Evolutionary conservation across 2,888 invertebrate genomes (phyloP).

Genomic region (Mactromeris polynyma): DNA sequence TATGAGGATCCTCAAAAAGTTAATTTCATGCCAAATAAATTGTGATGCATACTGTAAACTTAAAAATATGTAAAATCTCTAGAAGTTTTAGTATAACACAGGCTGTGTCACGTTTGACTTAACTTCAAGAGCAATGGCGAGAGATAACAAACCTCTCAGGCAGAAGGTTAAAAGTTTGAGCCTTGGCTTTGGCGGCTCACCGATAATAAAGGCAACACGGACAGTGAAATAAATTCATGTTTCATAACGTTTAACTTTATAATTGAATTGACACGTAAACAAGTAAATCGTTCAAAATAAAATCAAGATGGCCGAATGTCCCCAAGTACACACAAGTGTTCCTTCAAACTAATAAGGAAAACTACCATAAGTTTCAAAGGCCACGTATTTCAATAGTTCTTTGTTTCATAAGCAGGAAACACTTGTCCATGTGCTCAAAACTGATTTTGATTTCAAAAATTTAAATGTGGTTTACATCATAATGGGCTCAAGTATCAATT

Average conservation of each 20-base stretch:
- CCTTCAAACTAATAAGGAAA: not conserved
- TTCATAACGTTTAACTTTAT: not conserved
- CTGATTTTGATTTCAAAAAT: slow-evolving; percentile 54
- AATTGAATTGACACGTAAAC: not conserved
- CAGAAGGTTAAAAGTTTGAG: too few species aligned
- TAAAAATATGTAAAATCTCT: too few species aligned
- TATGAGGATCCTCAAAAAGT: not conserved
- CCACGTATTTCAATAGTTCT: slow-evolving; percentile 41
- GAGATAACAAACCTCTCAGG: too few species aligned
- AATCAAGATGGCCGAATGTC: not conserved
- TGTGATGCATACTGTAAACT: too few species aligned
- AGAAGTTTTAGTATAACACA: too few species aligned
- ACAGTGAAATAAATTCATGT: not conserved
- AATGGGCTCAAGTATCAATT: slow-evolving; percentile 55
- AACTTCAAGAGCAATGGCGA: too few species aligned
- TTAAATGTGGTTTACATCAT: slow-evolving; percentile 48
- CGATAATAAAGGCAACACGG: too few species aligned
- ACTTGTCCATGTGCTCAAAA: slow-evolving; percentile 44
- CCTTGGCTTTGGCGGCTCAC: too few species aligned
- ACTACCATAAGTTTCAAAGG: slow-evolving; percentile 12
- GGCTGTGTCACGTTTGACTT: too few species aligned
- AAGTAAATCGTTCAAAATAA: not conserved
- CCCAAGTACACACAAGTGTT: not conserved
- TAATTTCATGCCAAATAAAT: not conserved
- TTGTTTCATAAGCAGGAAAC: slow-evolving; percentile 45